Base-by-base conservation (phyloP, 2,797 vertebrate species). In the Loriculus beryllinus region DNA sequence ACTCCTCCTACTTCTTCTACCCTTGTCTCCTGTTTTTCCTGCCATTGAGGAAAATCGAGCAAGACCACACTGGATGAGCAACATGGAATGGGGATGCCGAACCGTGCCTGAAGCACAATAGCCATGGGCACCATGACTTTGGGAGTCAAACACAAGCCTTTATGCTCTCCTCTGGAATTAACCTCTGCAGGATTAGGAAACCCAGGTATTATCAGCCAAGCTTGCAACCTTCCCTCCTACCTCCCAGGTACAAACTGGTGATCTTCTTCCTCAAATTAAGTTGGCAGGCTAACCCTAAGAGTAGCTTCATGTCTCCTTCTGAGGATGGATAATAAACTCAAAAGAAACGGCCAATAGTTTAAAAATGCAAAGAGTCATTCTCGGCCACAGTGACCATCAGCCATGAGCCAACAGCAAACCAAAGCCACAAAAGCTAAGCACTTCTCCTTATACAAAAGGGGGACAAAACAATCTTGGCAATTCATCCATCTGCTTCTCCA, bases 401-500 rank as follows among this genome's bases (percentile, higher is more conserved):
- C n/a, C 4, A 0, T 31, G 33, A 90, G 76, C 87, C n/a, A 86
- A 19, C 2, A 17, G 54, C 74, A 82, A 94, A 74, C 9, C 57
- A 39, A 86, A 70, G 69, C 56, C 81, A 86, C 82, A 70, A 42
- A 93, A 65, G 79, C 62, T 29, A 43, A 70, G 63, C 40, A 81
- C 2, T 0, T 48, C 77, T 79, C 75, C 64, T 71, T 2, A 72
- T 6, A 83, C 62, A 92, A 81, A 81, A 75, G n/a, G 14, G 23
- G 62, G 47, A 88, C 82, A 90, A 68, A 86, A 35, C 1, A 59
- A 15, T 9, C 17, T 23, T 91, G 87, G 65, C 65, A 90, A 48
- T 60, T 88, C 84, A 83, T 74, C 92, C 92, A 65, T 59, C 82
- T 89, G 76, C 90, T 91, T 64, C 89, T 85, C 84, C 77, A 52